Evolutionary conservation across 2,888 invertebrate species (phyloP).

Genomic region (Aplocera efformata): DNA sequence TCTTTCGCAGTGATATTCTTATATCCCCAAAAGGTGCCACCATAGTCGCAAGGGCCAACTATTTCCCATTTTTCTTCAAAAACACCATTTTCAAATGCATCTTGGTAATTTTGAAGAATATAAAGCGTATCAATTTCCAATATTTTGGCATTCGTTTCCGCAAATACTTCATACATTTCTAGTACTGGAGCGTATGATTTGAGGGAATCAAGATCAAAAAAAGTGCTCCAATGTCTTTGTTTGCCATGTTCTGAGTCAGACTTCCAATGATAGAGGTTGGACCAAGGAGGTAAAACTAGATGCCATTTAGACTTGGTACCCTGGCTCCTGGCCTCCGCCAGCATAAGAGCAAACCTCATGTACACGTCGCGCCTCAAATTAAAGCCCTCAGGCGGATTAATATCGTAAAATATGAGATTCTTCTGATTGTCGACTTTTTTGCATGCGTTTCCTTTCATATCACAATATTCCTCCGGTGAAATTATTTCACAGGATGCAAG

Average conservation of each 20-base stretch:
- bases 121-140: slow-evolving; percentile 87
- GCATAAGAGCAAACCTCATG: slow-evolving; percentile 92
- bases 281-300: slow-evolving; percentile 96
- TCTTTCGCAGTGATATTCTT: slow-evolving; percentile 83
- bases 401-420: slow-evolving; percentile 94
- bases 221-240: slow-evolving; percentile 88
- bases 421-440: slow-evolving; percentile 8
- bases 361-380: slow-evolving; percentile 98
- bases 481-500: slow-evolving; percentile 13
- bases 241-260: slow-evolving; percentile 74
- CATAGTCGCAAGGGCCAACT: slow-evolving; percentile 52
- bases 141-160: slow-evolving; percentile 24
- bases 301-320: slow-evolving; percentile 74
- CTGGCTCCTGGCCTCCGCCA: slow-evolving; percentile 82
- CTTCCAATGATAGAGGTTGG: slow-evolving; percentile 94
- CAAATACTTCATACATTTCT: slow-evolving; percentile 88
- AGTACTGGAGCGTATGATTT: slow-evolving; percentile 90
- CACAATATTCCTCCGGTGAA: slow-evolving; percentile 19
- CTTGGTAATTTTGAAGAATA: slow-evolving; percentile 90
- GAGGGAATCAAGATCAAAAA: slow-evolving; percentile 92
- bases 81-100: slow-evolving; percentile 89
- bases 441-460: slow-evolving; percentile 12
- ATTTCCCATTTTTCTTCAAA: slow-evolving; percentile 92
- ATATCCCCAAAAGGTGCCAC: slow-evolving; percentile 85
- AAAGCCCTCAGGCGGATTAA: slow-evolving; percentile 97